Conservation (phyloP, 2,888 invertebrate species). For the Campaea margaritaria region DNA sequence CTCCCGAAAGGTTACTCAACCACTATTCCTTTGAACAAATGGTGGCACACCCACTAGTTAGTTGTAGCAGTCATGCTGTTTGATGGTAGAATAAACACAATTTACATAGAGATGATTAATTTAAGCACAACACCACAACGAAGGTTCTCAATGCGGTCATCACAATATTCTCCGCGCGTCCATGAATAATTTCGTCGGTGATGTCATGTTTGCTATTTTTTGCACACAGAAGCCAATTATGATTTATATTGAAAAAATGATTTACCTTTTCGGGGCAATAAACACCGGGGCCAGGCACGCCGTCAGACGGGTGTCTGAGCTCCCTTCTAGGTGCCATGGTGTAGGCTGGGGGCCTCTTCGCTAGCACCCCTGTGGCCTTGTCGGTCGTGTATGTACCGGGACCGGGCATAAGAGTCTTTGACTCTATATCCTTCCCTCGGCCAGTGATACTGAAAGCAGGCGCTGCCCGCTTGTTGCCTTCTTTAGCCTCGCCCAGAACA, state of each 20-base stretch:
- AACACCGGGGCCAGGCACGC: constrained; percentile 86
- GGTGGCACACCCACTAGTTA: constrained; percentile 6
- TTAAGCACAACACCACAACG: constrained; percentile 8
- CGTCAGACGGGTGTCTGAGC: constrained; percentile 64
- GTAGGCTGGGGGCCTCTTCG: constrained; percentile 90
- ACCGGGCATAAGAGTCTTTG: constrained; percentile 87
- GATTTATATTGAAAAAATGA: constrained; percentile 20
- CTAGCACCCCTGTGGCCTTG: constrained; percentile 74
- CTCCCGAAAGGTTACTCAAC: constrained; percentile 18
- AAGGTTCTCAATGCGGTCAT: constrained; percentile 30
- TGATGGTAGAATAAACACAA: constrained; percentile 3
- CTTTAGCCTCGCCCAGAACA: constrained; percentile 86
- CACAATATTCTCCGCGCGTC: constrained; percentile 21
- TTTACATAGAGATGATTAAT: constrained; percentile 7
- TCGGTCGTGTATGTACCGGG: constrained; percentile 91
- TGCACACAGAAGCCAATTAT: constrained; percentile 26
- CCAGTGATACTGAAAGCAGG: constrained; percentile 96
- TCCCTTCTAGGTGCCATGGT: constrained; percentile 90
- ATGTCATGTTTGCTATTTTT: constrained; percentile 43
- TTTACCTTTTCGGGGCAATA: constrained; percentile 87
- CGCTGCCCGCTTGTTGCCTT: constrained; percentile 87
- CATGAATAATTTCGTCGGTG: constrained; percentile 40
- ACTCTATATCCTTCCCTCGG: constrained; percentile 87
- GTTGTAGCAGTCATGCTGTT: not conserved
- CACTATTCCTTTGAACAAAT: constrained; percentile 8